Conservation (phyloP, 2,113 vertebrate species). For the Phyllostomus hastatus region DNA sequence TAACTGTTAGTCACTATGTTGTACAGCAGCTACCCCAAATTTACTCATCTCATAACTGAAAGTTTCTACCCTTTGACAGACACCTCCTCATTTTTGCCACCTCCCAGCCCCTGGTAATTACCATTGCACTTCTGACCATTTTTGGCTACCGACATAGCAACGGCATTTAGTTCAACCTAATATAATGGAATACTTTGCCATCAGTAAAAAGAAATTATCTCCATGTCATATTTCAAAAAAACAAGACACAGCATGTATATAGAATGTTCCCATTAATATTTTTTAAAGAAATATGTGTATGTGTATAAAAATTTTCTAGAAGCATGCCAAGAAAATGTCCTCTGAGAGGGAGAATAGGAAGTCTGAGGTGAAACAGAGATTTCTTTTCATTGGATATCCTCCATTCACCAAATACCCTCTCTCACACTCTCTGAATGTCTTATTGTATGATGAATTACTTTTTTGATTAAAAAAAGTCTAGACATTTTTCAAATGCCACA, state of each 20-base stretch:
- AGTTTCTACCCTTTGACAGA: neutral
- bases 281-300: neutral
- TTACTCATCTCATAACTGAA: neutral
- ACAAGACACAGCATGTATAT: neutral
- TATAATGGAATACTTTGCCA: neutral
- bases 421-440: neutral
- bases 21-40: neutral
- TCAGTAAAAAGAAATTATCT: neutral
- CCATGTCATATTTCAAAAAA: neutral
- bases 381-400: neutral
- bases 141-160: neutral
- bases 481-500: constrained; percentile 1
- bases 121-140: neutral
- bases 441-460: neutral
- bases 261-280: neutral
- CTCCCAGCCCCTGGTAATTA: neutral
- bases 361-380: neutral
- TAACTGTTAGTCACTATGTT: neutral
- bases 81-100: neutral
- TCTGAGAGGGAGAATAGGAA: neutral
- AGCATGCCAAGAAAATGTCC: neutral
- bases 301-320: neutral
- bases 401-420: neutral
- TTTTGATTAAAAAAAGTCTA: constrained; percentile 12
- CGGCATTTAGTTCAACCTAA: neutral